Conservation (phyloP, 2,888 invertebrate genomes). For the Spisula solida region DNA sequence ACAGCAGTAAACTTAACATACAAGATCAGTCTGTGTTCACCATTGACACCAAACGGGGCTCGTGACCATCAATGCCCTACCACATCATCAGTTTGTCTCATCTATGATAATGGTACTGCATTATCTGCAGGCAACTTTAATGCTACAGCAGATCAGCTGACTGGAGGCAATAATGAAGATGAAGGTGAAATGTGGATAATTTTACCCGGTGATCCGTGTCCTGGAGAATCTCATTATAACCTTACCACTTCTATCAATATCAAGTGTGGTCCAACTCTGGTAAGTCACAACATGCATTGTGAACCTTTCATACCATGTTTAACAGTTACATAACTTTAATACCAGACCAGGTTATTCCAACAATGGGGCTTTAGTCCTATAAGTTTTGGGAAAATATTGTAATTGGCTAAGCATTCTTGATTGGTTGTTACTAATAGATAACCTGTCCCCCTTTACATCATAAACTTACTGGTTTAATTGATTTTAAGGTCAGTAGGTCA, state of each 20-base stretch:
- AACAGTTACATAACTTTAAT: no score
- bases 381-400: no score
- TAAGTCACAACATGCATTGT: conserved; percentile 48
- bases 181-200: conserved; percentile 72
- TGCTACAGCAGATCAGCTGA: conserved; percentile 24
- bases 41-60: conserved; percentile 59
- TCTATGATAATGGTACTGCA: conserved; percentile 63
- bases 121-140: conserved; percentile 74
- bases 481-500: no score
- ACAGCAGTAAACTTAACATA: conserved; percentile 73
- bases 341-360: background rate
- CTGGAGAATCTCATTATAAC: conserved; percentile 52
- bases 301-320: no score
- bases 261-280: conserved; percentile 82
- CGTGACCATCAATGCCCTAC: conserved; percentile 68
- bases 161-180: conserved; percentile 54
- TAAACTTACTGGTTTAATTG: no score
- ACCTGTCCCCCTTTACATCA: background rate
- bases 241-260: conserved; percentile 79
- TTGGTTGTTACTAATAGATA: background rate
- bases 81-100: conserved; percentile 73
- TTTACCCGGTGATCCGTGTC: conserved; percentile 75
- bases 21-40: conserved; percentile 77
- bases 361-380: background rate
- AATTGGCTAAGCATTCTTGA: background rate